phyloP scores from a whole-genome alignment of 1,140 invertebrate species.

The Diabrotica virgifera region DNA sequence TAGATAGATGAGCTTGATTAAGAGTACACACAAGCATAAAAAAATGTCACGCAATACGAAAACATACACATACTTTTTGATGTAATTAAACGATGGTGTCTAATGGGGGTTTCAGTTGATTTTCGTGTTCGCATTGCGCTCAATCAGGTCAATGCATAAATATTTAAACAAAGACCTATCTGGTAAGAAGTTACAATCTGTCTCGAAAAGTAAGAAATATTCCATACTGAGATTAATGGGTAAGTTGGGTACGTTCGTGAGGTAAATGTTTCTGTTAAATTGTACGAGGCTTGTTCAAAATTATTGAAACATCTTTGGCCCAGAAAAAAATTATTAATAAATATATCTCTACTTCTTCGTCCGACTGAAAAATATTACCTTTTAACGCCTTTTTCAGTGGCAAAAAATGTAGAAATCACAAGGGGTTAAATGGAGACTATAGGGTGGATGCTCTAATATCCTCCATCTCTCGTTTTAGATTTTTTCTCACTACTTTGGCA shows the following conservation, averaged over 20 bases:
- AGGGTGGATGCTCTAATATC: no score
- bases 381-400: no score
- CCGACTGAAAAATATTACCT: no score
- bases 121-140: not conserved
- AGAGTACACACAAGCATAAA: not conserved
- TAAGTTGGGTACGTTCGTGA: not conserved
- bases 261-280: no score
- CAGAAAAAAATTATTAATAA: no score
- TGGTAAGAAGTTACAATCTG: not conserved
- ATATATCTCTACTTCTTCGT: no score
- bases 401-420: no score
- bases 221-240: not conserved
- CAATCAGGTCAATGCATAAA: not conserved
- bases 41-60: not conserved
- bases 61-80: not conserved
- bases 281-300: no score
- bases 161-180: not conserved
- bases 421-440: no score
- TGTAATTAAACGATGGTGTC: conserved; percentile 5
- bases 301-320: no score
- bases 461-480: no score
- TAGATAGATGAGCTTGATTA: conserved; percentile 11
- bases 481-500: no score
- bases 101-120: not conserved
- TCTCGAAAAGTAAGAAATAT: not conserved